Conservation (phyloP, 1,140 invertebrate species). For the Pogonognathellus flavescens region DNA sequence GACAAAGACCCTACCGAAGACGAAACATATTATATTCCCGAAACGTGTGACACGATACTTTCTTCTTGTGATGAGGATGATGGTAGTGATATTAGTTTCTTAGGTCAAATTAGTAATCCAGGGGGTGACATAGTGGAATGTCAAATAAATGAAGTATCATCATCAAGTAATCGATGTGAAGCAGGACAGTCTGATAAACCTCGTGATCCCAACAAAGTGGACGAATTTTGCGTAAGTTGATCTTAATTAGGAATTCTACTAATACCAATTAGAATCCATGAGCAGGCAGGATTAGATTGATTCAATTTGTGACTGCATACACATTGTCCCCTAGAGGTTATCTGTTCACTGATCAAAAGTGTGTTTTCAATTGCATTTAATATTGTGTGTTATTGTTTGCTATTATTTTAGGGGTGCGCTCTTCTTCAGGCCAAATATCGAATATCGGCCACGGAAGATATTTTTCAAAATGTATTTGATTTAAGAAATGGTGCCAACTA, state of each 20-base stretch:
- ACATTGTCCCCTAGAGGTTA: background rate
- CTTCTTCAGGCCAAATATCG: conserved; percentile 50
- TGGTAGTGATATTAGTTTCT: conserved; percentile 48
- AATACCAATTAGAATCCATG: background rate
- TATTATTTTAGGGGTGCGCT: conserved; percentile 58
- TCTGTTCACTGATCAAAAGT: background rate
- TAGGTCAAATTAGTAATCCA: conserved; percentile 62
- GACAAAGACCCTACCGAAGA: conserved; percentile 17
- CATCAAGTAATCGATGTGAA: conserved; percentile 17
- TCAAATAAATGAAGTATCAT: conserved; percentile 61
- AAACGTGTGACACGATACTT: background rate
- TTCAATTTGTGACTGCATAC: conserved; percentile 36
- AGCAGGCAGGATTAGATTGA: conserved; percentile 10
- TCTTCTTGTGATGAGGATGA: conserved; percentile 17
- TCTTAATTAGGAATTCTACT: background rate
- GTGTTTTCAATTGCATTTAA: conserved; percentile 23
- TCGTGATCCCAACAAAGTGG: conserved; percentile 50
- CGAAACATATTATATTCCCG: conserved; percentile 22
- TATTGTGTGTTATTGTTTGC: conserved; percentile 13
- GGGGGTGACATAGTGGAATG: conserved; percentile 42
- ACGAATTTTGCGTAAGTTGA: conserved; percentile 63
- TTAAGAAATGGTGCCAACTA: conserved; percentile 54
- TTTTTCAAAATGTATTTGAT: conserved; percentile 62
- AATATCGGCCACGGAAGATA: conserved; percentile 19
- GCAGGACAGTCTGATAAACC: background rate